phyloP scores from a whole-genome alignment of 2,113 vertebrate genomes.

The Silurus glanis region DNA sequence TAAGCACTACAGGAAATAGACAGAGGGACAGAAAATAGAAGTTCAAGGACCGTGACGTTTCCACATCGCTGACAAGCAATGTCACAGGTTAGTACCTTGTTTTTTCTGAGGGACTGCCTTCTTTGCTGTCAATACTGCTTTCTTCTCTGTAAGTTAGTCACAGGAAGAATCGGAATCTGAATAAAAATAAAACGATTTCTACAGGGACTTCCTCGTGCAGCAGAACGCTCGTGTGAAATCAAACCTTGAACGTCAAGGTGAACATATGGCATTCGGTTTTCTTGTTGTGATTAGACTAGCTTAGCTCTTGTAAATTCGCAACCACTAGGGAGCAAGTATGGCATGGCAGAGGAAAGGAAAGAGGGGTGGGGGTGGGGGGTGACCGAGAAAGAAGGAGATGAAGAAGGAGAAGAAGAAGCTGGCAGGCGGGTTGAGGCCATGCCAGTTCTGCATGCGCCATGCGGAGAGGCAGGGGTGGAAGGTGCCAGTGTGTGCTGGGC shows the following conservation, averaged over 20 bases:
- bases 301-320: conserved; percentile 73
- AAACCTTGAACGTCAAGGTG: conserved; percentile 27
- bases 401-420: conserved; percentile 65
- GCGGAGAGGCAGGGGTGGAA: conserved; percentile 74
- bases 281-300: conserved; percentile 63
- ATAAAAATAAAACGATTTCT: neutral
- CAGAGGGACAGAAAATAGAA: neutral
- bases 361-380: neutral
- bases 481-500: conserved; percentile 79
- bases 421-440: conserved; percentile 77
- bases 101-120: neutral
- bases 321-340: conserved; percentile 75
- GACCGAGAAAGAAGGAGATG: neutral
- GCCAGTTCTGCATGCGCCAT: conserved; percentile 78
- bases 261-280: conserved; percentile 15
- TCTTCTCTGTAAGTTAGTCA: neutral
- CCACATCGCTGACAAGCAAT: neutral
- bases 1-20: no score
- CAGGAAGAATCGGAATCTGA: neutral
- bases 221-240: neutral
- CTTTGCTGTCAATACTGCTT: neutral
- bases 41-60: neutral
- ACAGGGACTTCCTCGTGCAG: conserved; percentile 14
- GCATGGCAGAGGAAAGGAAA: conserved; percentile 59
- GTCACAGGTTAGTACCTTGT: neutral